These are phyloP conservation scores for Hydrocynus forskahlii DNA, from an alignment of 2,797 vertebrate genomes.

Conservation along the genomic window DNA sequence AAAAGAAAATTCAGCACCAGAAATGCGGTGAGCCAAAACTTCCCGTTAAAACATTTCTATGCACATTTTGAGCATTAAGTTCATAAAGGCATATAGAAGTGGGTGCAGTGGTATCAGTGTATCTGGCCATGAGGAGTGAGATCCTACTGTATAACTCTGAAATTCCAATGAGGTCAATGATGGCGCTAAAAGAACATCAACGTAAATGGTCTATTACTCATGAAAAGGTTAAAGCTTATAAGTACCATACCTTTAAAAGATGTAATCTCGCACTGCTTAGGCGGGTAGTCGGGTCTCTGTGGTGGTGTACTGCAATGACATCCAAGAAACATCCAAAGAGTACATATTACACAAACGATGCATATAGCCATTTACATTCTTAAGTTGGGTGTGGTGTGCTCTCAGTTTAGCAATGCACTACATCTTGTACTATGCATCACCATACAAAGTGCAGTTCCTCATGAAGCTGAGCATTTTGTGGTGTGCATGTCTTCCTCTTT, in stretches of 20 bases:
- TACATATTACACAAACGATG: background rate
- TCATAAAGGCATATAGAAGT: background rate
- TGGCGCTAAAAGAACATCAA: background rate
- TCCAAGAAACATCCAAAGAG: background rate
- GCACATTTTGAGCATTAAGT: background rate
- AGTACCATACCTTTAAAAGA: slow-evolving; percentile 67
- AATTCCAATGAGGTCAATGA: no score
- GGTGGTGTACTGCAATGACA: slow-evolving; percentile 57
- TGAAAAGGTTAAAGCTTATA: background rate
- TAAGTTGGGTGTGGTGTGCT: background rate
- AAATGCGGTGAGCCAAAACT: background rate
- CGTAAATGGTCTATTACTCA: background rate
- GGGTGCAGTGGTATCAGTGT: background rate
- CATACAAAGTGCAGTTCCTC: background rate
- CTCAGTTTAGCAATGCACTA: background rate
- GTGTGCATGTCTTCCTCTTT: background rate
- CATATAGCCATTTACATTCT: background rate
- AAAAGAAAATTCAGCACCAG: background rate
- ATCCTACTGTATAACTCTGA: no score
- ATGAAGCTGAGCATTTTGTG: background rate
- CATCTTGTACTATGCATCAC: background rate
- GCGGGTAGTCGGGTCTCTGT: slow-evolving; percentile 54
- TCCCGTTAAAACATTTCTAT: no score
- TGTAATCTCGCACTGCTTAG: slow-evolving; percentile 48
- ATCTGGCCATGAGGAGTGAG: background rate